Conservation (phyloP, 2,888 invertebrate species). For the Philonicus albiceps region DNA sequence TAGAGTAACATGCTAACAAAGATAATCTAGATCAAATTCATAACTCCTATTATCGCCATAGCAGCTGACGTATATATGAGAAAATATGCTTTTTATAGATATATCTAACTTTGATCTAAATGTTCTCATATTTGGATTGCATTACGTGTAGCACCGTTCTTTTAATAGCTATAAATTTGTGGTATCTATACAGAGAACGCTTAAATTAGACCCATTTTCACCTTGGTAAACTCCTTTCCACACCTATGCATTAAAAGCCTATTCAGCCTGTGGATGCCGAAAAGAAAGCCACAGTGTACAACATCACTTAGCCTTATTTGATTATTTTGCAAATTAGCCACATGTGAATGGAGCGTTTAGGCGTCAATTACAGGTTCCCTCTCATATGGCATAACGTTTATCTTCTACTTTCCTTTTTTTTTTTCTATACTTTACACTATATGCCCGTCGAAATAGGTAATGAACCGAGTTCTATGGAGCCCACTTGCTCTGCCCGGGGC, state of each 20-base stretch:
- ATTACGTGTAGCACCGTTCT: not conserved
- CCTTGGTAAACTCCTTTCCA: not conserved
- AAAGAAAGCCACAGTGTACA: not conserved
- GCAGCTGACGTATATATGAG: not conserved
- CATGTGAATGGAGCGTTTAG: conserved; percentile 6
- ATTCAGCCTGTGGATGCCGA: not conserved
- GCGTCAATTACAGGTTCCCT: conserved; percentile 9
- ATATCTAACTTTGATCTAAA: not conserved
- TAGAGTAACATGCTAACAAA: not conserved
- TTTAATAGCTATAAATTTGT: not conserved
- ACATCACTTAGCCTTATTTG: not conserved
- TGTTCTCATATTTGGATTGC: not conserved
- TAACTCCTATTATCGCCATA: not conserved
- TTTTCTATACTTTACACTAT: not conserved
- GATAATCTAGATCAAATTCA: not conserved
- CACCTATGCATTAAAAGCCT: not conserved
- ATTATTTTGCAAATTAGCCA: not conserved
- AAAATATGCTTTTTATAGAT: not conserved
- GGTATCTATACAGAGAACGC: not conserved
- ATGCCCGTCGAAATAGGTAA: conserved; percentile 4
- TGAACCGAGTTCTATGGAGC: not conserved
- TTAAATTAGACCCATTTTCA: not conserved
- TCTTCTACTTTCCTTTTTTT: not conserved
- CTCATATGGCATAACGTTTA: not conserved
- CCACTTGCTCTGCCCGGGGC: not conserved